Conservation (phyloP, 2,797 vertebrate genomes). For the Merluccius polli region DNA sequence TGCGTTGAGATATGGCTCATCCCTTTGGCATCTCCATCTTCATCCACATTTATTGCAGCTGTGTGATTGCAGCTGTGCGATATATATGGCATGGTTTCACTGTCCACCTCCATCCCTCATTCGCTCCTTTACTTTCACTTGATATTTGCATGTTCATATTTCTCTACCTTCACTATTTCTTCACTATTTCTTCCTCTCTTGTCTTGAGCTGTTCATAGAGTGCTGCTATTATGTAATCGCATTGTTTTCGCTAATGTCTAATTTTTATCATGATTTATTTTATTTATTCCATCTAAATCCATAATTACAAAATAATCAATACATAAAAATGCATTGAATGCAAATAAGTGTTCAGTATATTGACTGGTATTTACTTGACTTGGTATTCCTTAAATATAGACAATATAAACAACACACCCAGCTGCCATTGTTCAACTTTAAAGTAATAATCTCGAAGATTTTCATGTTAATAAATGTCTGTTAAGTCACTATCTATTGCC, state of each 20-base stretch:
- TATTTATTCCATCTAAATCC: background rate
- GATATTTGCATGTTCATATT: too few relatives aligned
- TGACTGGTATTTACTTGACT: background rate
- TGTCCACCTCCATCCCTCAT: background rate
- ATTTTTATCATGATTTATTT: background rate
- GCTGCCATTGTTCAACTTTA: background rate
- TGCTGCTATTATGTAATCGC: too few relatives aligned
- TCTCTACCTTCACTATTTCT: too few relatives aligned
- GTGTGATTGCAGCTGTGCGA: background rate
- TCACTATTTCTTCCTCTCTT: background rate
- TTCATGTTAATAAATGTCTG: too few relatives aligned
- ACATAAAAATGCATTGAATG: background rate
- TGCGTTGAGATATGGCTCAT: slow-evolving; percentile 40
- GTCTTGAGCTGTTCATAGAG: too few relatives aligned
- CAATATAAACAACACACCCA: background rate
- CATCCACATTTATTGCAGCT: slow-evolving; percentile 49
- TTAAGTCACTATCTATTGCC: too few relatives aligned
- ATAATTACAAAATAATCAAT: background rate
- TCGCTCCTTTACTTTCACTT: background rate
- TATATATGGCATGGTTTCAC: background rate
- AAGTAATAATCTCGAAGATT: too few relatives aligned
- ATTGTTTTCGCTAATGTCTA: background rate
- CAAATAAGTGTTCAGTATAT: background rate
- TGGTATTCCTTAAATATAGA: background rate
- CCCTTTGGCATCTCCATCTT: slow-evolving; percentile 2